Evolutionary conservation across 2,888 invertebrate genomes (phyloP).

Genomic region (Deroplatys truncata): DNA sequence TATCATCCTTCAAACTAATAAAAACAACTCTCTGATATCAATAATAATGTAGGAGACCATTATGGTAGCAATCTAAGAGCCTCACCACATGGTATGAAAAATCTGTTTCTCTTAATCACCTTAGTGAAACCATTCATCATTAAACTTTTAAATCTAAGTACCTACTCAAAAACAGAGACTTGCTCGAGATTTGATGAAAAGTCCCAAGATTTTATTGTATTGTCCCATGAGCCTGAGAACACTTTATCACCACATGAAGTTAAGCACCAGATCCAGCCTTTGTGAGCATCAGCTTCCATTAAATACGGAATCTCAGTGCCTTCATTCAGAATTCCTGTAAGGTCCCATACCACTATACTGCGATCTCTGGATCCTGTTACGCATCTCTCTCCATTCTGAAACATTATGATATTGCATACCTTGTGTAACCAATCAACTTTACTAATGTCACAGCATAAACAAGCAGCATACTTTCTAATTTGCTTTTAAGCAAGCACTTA

Average conservation of each 20-base stretch:
- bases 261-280: constrained; percentile 58
- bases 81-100: too few relatives aligned
- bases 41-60: too few relatives aligned
- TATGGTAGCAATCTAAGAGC: too few relatives aligned
- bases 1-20: too few relatives aligned
- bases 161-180: constrained; percentile 23
- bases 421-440: neutral
- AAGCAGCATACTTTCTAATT: neutral
- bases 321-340: constrained; percentile 34
- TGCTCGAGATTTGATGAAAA: constrained; percentile 43
- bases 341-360: constrained; percentile 52
- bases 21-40: too few relatives aligned
- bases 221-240: constrained; percentile 61
- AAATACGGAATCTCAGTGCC: constrained; percentile 38
- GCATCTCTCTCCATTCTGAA: constrained; percentile 21
- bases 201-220: constrained; percentile 56
- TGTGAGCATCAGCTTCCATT: constrained; percentile 50
- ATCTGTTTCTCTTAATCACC: neutral
- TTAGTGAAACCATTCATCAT: neutral
- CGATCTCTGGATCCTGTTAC: constrained; percentile 55
- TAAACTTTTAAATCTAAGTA: neutral
- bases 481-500: too few relatives aligned
- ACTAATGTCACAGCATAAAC: neutral
- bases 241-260: constrained; percentile 42
- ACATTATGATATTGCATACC: neutral